These are phyloP conservation scores for Todus mexicanus DNA, from an alignment of 2,797 vertebrate genomes.

Conservation along the genomic window DNA sequence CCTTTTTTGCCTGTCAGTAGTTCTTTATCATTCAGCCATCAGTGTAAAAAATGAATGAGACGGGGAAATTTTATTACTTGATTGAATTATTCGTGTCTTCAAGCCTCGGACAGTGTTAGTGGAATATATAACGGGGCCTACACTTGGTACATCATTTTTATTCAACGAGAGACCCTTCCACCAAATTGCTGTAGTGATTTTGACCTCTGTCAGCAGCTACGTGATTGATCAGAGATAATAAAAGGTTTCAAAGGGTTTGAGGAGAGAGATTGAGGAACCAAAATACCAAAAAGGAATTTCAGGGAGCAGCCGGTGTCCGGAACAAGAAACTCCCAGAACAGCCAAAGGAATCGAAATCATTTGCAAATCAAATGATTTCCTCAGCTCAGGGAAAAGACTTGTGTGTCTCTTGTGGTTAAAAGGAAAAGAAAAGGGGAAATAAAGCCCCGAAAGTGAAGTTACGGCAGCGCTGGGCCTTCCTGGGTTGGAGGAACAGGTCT, in stretches of 20 bases:
- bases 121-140: background rate
- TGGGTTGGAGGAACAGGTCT: background rate
- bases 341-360: background rate
- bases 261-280: background rate
- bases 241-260: background rate
- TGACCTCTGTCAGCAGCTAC: background rate
- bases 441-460: rapidly evolving
- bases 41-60: background rate
- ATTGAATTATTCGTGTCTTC: background rate
- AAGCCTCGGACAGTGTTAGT: background rate
- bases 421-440: background rate
- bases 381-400: background rate
- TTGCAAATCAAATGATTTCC: background rate
- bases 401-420: background rate
- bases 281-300: background rate
- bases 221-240: background rate
- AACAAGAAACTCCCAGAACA: background rate
- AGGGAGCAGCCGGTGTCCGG: background rate
- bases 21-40: background rate
- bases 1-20: background rate
- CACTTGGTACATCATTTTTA: background rate
- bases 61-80: background rate
- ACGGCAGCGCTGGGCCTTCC: background rate
- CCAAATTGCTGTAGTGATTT: background rate
- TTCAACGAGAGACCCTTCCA: background rate